phyloP scores from a whole-genome alignment of 1,140 invertebrate species.

The Tetragonula clypearis region DNA sequence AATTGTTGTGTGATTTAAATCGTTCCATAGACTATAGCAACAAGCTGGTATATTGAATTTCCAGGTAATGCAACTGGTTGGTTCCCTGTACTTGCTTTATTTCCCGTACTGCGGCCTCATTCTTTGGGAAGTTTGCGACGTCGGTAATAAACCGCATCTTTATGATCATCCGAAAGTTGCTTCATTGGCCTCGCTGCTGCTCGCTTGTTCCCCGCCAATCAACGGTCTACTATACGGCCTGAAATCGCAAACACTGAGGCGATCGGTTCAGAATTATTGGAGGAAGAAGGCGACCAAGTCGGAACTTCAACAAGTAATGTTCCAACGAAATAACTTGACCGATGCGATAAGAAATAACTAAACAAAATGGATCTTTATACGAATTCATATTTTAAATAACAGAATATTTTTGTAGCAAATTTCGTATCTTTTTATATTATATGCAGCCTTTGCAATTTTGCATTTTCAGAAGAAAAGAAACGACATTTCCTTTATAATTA shows the following conservation, averaged over 20 bases:
- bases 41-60: constrained; percentile 22
- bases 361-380: no score
- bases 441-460: no score
- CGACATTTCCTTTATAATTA: not conserved
- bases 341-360: no score
- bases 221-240: constrained; percentile 90
- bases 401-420: no score
- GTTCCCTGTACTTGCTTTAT: constrained; percentile 87
- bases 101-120: constrained; percentile 88
- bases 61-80: constrained; percentile 85
- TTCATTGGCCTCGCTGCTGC: constrained; percentile 84
- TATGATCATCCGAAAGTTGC: constrained; percentile 82
- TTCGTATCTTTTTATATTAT: no score
- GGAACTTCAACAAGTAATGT: constrained; percentile 86
- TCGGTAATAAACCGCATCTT: constrained; percentile 75
- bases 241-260: constrained; percentile 86
- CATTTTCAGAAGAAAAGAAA: not conserved
- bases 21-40: not conserved
- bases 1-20: not conserved
- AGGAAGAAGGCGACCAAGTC: constrained; percentile 90
- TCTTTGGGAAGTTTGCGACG: constrained; percentile 84
- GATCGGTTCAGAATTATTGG: constrained; percentile 90
- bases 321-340: not conserved
- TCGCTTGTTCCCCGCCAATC: constrained; percentile 87
- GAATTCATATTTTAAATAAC: no score